A percentile compares a stretch with the other conserved stretches of the same genome.
Evolutionary conservation across 2,888 invertebrate genomes (phyloP).

Genomic region (Crocallis elinguaria): DNA sequence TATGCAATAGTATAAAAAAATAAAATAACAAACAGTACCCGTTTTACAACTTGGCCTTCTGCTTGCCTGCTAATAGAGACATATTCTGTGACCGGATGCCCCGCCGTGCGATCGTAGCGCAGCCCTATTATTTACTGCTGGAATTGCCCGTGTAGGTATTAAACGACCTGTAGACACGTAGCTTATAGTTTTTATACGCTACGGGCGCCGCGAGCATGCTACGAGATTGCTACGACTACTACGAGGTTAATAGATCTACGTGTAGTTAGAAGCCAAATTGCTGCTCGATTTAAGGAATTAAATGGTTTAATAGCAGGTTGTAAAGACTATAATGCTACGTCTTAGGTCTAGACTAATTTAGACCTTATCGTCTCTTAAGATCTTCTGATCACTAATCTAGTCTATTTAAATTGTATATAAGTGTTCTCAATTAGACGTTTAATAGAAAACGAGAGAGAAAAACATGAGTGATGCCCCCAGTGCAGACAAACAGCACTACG

Average conservation of each 20-base stretch:
- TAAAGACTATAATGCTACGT: too few relatives aligned
- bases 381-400: too few relatives aligned
- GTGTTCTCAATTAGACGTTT: neutral
- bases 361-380: too few relatives aligned
- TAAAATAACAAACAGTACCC: too few relatives aligned
- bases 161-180: conserved; percentile 44
- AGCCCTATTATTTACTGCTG: conserved; percentile 43
- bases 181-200: conserved; percentile 25
- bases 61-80: conserved; percentile 19
- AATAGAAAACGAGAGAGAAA: conserved; percentile 25
- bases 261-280: conserved; percentile 3
- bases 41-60: conserved; percentile 15
- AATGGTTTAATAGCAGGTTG: neutral
- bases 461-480: conserved; percentile 26
- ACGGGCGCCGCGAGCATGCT: conserved; percentile 24
- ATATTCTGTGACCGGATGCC: conserved; percentile 32
- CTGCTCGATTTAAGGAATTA: conserved; percentile 11
- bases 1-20: too few relatives aligned
- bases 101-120: conserved; percentile 29
- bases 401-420: too few relatives aligned
- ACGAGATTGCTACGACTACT: conserved; percentile 23
- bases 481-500: conserved; percentile 25
- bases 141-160: conserved; percentile 33
- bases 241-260: conserved; percentile 3
- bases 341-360: too few relatives aligned